These are phyloP conservation scores for Phymanthus crucifer DNA, from an alignment of 92 coral and sea anemone species.

Conservation along the genomic window DNA sequence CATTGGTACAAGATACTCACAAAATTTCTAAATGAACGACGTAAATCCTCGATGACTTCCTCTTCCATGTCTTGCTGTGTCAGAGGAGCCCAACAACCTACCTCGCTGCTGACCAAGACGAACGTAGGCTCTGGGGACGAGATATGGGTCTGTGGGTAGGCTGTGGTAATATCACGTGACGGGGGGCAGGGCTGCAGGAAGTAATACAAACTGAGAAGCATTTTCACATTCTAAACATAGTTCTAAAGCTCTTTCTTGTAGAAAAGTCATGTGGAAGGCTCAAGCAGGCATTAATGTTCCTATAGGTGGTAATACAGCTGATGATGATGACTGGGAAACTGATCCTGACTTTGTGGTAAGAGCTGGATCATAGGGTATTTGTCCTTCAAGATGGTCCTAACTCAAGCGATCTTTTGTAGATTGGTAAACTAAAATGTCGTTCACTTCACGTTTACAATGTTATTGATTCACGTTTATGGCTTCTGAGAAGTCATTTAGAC, in stretches of 20 bases:
- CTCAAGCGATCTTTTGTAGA: background rate
- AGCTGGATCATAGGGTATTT: background rate
- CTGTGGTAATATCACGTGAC: conserved; percentile 32
- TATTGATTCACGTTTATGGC: too few species aligned
- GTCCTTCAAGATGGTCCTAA: too few species aligned
- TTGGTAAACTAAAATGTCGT: too few species aligned
- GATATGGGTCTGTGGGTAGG: too few species aligned
- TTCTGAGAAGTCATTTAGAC: too few species aligned
- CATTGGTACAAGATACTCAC: conserved; percentile 27
- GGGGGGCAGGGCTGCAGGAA: conserved; percentile 45
- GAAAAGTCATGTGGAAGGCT: conserved; percentile 72
- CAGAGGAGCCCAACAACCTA: too few species aligned
- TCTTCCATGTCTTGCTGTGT: conserved; percentile 8
- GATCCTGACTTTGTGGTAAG: conserved; percentile 99
- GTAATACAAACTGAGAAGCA: conserved; percentile 8
- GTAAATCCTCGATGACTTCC: conserved; percentile 14
- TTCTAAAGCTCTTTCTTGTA: background rate
- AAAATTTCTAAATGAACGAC: conserved; percentile 39
- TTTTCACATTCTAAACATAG: background rate
- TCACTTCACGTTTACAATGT: too few species aligned
- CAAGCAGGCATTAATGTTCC: conserved; percentile 48
- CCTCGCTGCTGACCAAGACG: conserved; percentile 64
- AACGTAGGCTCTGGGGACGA: conserved; percentile 2
- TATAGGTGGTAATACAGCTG: conserved; percentile 41
- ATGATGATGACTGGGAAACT: conserved; percentile 99